phyloP scores from a whole-genome alignment of 2,113 vertebrate genomes.

The Vanacampus margaritifer region DNA sequence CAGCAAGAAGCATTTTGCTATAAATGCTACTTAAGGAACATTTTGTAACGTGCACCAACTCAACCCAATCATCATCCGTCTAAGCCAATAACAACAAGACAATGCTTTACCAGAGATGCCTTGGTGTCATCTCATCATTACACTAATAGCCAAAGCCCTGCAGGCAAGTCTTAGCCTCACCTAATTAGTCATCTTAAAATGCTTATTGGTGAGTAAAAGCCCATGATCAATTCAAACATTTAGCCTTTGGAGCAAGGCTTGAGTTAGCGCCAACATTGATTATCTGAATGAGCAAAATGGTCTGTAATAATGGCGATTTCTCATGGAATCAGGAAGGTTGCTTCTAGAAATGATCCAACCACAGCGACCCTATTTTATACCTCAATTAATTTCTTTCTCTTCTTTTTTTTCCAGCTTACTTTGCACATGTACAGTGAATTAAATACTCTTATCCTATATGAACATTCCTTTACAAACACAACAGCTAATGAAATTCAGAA shows the following conservation, averaged over 20 bases:
- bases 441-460: not conserved
- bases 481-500: too few species aligned
- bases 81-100: slow-evolving; percentile 79
- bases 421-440: not conserved
- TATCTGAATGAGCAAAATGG: slow-evolving; percentile 58
- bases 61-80: slow-evolving; percentile 79
- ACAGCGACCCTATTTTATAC: not conserved
- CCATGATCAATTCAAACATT: slow-evolving; percentile 69
- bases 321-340: slow-evolving; percentile 25
- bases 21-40: slow-evolving; percentile 73
- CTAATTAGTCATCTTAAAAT: slow-evolving; percentile 74
- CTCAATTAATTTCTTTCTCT: not conserved
- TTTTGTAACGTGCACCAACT: slow-evolving; percentile 70
- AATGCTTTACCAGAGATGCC: slow-evolving; percentile 70
- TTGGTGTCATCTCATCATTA: slow-evolving; percentile 80
- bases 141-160: slow-evolving; percentile 70
- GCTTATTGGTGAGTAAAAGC: slow-evolving; percentile 67
- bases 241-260: slow-evolving; percentile 51
- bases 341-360: slow-evolving; percentile 10
- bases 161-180: slow-evolving; percentile 52
- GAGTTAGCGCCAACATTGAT: slow-evolving; percentile 60
- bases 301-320: slow-evolving; percentile 58
- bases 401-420: not conserved
- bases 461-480: not conserved
- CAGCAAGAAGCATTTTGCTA: slow-evolving; percentile 64